Evolutionary conservation across 1,140 invertebrate species (phyloP).

Genomic region (Drosophila subobscura): DNA sequence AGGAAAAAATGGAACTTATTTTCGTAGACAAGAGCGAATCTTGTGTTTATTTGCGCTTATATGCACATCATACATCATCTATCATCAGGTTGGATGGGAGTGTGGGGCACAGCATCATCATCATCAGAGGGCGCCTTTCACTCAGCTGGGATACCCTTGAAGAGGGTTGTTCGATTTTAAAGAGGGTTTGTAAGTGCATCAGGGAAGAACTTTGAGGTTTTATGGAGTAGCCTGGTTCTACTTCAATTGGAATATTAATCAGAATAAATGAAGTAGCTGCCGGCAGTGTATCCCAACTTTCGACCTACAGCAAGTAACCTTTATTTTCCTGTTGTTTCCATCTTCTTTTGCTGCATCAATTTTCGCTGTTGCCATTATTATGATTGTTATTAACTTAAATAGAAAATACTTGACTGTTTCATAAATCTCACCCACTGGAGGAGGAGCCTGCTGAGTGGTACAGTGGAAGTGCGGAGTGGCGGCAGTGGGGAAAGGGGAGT

Average conservation of each 20-base stretch:
- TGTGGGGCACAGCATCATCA: neutral
- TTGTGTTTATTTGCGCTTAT: slow-evolving; percentile 79
- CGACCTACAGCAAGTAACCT: too few relatives aligned
- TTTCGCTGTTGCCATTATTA: slow-evolving; percentile 78
- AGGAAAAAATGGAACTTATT: slow-evolving; percentile 44
- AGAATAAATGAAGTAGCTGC: too few relatives aligned
- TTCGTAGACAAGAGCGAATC: slow-evolving; percentile 64
- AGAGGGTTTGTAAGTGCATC: too few relatives aligned
- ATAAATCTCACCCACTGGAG: slow-evolving; percentile 65
- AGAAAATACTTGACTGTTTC: slow-evolving; percentile 82
- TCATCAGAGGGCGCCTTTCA: neutral
- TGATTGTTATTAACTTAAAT: slow-evolving; percentile 83
- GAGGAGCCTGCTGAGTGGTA: slow-evolving; percentile 21
- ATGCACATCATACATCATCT: slow-evolving; percentile 80
- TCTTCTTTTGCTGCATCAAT: slow-evolving; percentile 62
- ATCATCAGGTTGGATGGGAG: slow-evolving; percentile 34
- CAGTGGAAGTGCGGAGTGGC: neutral
- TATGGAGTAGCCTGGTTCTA: too few relatives aligned
- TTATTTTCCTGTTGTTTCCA: neutral
- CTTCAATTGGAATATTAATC: too few relatives aligned
- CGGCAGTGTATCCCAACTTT: too few relatives aligned
- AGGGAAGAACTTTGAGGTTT: too few relatives aligned
- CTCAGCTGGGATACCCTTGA: too few relatives aligned
- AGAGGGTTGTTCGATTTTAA: too few relatives aligned
- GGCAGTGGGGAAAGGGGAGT: too few relatives aligned